phyloP scores from a whole-genome alignment of 2,113 vertebrate species.

The Lathamus discolor region DNA sequence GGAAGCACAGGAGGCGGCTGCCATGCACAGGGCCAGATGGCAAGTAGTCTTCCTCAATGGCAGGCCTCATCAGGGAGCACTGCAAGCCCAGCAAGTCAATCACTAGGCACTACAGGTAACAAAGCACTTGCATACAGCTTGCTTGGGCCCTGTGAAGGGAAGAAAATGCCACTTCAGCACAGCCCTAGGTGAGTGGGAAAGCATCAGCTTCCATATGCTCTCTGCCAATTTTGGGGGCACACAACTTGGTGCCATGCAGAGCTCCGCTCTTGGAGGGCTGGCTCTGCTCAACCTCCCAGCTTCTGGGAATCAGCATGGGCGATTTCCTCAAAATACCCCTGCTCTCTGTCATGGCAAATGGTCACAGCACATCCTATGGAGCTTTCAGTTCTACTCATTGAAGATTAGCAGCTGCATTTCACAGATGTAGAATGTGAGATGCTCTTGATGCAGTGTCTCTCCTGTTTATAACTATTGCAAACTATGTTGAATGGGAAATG shows the following conservation, averaged over 20 bases:
- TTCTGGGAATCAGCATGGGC: background rate
- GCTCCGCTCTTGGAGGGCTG: background rate
- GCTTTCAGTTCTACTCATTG: background rate
- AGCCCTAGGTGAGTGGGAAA: background rate
- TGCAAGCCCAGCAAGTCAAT: background rate
- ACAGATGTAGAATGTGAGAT: background rate
- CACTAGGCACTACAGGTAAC: background rate
- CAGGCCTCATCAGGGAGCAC: background rate
- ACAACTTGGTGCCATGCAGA: fast-evolving
- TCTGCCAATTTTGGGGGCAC: background rate
- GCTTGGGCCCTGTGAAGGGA: background rate
- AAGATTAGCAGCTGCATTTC: background rate
- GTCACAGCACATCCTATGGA: background rate
- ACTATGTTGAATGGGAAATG: background rate
- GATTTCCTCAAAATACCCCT: background rate
- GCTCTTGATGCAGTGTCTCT: background rate
- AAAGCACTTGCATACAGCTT: background rate
- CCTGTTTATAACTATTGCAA: background rate
- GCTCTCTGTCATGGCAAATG: background rate
- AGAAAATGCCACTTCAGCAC: background rate
- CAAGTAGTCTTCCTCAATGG: background rate
- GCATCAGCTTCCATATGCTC: background rate
- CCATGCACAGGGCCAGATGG: background rate
- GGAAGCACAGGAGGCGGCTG: background rate
- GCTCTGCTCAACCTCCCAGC: background rate